Percentiles rank a stretch among this genome's conserved stretches.
Evolutionary conservation across 2,113 vertebrate species (phyloP).

Genomic region (Myiagra hebetior): DNA sequence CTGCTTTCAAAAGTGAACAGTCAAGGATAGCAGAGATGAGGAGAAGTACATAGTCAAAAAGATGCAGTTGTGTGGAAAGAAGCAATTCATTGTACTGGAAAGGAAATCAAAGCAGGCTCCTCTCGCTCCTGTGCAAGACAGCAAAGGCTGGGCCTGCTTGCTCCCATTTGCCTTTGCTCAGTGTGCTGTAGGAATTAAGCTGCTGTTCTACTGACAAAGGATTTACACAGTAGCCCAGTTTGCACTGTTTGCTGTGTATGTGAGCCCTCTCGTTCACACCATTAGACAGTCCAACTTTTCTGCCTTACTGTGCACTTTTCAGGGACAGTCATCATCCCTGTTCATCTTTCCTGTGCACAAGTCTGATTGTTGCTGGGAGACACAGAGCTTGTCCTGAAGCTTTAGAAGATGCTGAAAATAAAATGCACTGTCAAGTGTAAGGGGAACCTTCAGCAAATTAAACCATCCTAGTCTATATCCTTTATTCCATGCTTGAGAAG

Average conservation of each 20-base stretch:
- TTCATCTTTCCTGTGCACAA: neutral
- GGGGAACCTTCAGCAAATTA: neutral
- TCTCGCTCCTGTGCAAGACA: neutral
- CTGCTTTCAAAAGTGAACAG: neutral
- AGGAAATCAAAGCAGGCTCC: neutral
- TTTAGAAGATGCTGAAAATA: neutral
- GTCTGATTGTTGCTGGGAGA: neutral
- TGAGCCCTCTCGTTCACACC: neutral
- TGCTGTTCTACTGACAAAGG: neutral
- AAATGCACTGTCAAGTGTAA: neutral
- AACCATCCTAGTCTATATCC: neutral
- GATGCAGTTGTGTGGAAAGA: neutral
- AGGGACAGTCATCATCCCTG: neutral
- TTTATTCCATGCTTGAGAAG: neutral
- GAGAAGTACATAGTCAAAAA: neutral
- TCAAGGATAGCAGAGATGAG: neutral
- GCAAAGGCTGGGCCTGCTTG: neutral
- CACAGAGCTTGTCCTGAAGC: neutral
- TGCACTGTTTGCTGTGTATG: neutral
- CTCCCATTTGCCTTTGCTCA: neutral
- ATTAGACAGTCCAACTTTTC: neutral
- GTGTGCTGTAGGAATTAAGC: neutral
- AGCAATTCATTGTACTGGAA: neutral
- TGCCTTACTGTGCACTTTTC: neutral
- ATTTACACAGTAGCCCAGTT: neutral